These are phyloP conservation scores for Phyllostomus discolor DNA, from an alignment of 2,113 vertebrate species.

Conservation along the genomic window DNA sequence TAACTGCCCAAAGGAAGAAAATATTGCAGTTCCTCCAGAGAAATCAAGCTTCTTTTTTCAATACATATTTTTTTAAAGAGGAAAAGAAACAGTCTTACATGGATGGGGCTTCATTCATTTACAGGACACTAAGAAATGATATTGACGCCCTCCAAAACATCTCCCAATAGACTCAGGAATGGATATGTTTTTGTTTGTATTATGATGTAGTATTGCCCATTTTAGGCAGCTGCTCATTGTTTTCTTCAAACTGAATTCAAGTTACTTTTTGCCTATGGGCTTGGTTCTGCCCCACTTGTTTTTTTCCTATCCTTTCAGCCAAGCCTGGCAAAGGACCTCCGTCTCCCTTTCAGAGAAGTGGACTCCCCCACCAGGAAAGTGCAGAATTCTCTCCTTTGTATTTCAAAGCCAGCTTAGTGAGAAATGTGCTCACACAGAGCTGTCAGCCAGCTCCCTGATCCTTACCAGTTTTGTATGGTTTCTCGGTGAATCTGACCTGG, in stretches of 20 bases:
- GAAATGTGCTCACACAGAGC: not conserved
- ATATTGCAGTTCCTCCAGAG: not conserved
- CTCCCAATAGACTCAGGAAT: not conserved
- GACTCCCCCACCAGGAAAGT: not conserved
- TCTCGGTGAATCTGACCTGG: not conserved
- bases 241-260: slow-evolving; percentile 4
- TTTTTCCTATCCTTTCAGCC: not conserved
- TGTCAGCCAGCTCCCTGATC: not conserved
- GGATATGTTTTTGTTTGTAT: not conserved
- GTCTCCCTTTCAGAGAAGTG: not conserved
- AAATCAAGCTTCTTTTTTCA: not conserved
- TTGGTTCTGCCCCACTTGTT: not conserved
- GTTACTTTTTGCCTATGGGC: not conserved
- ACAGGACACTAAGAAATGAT: not conserved
- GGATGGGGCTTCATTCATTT: not conserved
- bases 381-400: not conserved
- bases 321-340: not conserved
- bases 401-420: not conserved
- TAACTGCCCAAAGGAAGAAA: not conserved
- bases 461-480: not conserved
- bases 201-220: not conserved
- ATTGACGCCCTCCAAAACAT: not conserved
- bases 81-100: not conserved
- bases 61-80: not conserved
- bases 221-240: not conserved